These are phyloP conservation scores for Anabas testudineus DNA, from an alignment of 2,797 vertebrate genomes.

Conservation along the genomic window DNA sequence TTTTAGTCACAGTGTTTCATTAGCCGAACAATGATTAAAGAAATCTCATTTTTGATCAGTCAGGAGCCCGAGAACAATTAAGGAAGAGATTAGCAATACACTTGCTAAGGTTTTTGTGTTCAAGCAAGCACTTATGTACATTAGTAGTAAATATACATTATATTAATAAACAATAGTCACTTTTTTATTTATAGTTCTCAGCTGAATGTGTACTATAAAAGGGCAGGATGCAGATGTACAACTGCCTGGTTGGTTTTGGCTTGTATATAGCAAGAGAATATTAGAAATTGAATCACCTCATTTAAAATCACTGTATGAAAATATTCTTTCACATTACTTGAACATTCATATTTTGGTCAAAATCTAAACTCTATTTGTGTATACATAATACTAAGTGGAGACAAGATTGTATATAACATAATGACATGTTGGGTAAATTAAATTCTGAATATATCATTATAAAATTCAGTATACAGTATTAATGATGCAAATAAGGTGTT, in stretches of 20 bases:
- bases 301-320: slow-evolving; percentile 37
- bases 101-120: slow-evolving; percentile 27
- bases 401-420: slow-evolving; percentile 39
- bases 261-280: slow-evolving; percentile 66
- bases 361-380: slow-evolving; percentile 48
- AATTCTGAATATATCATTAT: slow-evolving; percentile 29
- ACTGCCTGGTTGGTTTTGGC: slow-evolving; percentile 51
- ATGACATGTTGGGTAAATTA: slow-evolving; percentile 22
- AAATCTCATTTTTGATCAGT: slow-evolving; percentile 22
- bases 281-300: slow-evolving; percentile 56
- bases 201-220: slow-evolving; percentile 49
- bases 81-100: slow-evolving; percentile 14
- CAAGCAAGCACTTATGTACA: slow-evolving; percentile 41
- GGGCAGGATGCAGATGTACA: slow-evolving; percentile 48
- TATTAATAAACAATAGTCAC: slow-evolving; percentile 35
- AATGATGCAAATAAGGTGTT: slow-evolving; percentile 50
- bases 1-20: slow-evolving; percentile 29
- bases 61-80: slow-evolving; percentile 11
- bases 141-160: slow-evolving; percentile 47
- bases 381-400: slow-evolving; percentile 41
- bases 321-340: slow-evolving; percentile 59
- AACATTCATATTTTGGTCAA: slow-evolving; percentile 50
- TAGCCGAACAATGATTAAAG: slow-evolving; percentile 22
- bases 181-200: slow-evolving; percentile 51
- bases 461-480: slow-evolving; percentile 27